phyloP scores from a whole-genome alignment of 2,888 invertebrate genomes.

The Gymnoscelis rufifasciata region DNA sequence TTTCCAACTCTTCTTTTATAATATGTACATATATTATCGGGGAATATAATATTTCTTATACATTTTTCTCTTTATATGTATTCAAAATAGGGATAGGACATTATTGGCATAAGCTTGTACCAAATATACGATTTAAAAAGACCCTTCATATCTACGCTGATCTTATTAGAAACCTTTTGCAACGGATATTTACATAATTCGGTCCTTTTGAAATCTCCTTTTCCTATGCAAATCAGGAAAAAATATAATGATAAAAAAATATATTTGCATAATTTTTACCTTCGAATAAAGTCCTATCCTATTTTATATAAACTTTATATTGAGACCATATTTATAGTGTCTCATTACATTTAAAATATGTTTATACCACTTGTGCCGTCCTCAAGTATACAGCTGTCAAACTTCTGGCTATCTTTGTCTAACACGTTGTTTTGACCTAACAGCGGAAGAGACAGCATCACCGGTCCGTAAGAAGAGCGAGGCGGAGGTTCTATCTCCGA shows the following conservation, averaged over 20 bases:
- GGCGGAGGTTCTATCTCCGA: slow-evolving; percentile 67
- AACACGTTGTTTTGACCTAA: slow-evolving; percentile 33
- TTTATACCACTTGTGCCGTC: not conserved
- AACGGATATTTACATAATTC: too few species aligned
- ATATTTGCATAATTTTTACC: too few species aligned
- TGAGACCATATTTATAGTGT: too few species aligned
- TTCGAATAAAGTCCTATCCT: too few species aligned
- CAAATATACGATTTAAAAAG: slow-evolving; percentile 15
- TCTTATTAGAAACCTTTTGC: too few species aligned
- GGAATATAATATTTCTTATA: slow-evolving; percentile 2
- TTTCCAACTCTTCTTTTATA: too few species aligned
- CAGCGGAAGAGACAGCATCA: slow-evolving; percentile 78
- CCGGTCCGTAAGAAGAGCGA: slow-evolving; percentile 77
- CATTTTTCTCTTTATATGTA: slow-evolving; percentile 2
- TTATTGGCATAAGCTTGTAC: too few species aligned
- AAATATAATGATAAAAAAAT: too few species aligned
- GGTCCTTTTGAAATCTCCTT: too few species aligned
- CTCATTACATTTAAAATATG: not conserved
- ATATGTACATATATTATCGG: slow-evolving; percentile 7
- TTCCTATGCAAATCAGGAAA: too few species aligned
- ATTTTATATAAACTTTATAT: too few species aligned
- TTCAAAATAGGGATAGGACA: slow-evolving; percentile 8
- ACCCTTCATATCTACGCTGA: slow-evolving; percentile 3
- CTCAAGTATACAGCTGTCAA: not conserved
- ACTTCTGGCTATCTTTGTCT: slow-evolving; percentile 7